A percentile compares a stretch with the other conserved stretches of the same genome.
phyloP scores from a whole-genome alignment of 2,797 vertebrate genomes.

The Peromyscus nudipes region DNA sequence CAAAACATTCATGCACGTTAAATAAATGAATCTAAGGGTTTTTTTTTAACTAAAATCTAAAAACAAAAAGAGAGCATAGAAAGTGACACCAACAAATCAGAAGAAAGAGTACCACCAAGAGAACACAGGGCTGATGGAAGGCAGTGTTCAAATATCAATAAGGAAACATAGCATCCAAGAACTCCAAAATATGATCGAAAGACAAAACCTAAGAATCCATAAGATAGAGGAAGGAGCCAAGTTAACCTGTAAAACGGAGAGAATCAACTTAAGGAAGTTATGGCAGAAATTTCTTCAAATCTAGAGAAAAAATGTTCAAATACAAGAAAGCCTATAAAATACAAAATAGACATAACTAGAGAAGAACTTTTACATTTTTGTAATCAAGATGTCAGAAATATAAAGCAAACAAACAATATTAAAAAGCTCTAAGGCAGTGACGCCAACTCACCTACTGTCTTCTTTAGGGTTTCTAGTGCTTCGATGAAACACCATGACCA shows the following conservation, averaged over 20 bases:
- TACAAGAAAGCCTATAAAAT: not conserved
- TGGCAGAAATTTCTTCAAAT: not conserved
- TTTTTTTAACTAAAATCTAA: not conserved
- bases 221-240: not conserved
- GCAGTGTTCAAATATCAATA: not conserved
- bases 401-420: not conserved
- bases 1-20: not conserved
- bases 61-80: not conserved
- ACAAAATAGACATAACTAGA: not conserved
- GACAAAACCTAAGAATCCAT: not conserved
- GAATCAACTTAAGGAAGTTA: not conserved
- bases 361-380: not conserved
- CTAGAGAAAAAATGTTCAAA: not conserved
- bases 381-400: not conserved
- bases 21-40: not conserved
- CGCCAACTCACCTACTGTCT: not conserved
- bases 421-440: not conserved
- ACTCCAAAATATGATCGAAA: not conserved
- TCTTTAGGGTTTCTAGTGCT: not conserved
- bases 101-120: not conserved
- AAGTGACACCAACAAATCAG: not conserved
- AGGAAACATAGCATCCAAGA: not conserved
- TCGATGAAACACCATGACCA: not conserved
- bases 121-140: too few species aligned
- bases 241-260: not conserved